These are phyloP conservation scores for Anthonomus grandis DNA, from an alignment of 1,140 invertebrate genomes.

Conservation along the genomic window DNA sequence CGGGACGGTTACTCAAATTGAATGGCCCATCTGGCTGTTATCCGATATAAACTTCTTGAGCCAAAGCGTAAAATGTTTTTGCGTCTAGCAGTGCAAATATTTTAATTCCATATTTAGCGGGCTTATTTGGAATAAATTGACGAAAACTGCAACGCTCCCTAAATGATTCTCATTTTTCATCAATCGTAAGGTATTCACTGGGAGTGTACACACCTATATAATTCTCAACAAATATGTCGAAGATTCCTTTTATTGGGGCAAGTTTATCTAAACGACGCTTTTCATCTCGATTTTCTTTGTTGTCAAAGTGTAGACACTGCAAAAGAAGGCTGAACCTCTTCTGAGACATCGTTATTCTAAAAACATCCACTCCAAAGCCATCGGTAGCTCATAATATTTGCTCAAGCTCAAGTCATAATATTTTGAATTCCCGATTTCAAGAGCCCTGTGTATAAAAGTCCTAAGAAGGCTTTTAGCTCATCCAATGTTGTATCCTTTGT, in stretches of 20 bases:
- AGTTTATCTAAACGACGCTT: neutral
- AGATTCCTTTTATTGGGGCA: neutral
- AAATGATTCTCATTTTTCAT: no score
- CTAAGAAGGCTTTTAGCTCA: neutral
- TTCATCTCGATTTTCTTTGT: neutral
- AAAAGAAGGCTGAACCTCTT: neutral
- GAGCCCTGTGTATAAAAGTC: neutral
- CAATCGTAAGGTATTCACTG: no score
- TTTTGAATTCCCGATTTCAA: neutral
- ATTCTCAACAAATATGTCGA: slow-evolving; percentile 14
- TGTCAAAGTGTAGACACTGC: neutral
- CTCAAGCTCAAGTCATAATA: neutral
- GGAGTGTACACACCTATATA: no score
- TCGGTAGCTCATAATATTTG: no score
- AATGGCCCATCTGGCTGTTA: slow-evolving; percentile 3
- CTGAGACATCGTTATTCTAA: neutral
- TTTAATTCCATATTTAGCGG: no score
- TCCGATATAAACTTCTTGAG: slow-evolving; percentile 4
- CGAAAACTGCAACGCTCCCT: no score
- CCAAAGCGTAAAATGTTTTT: no score
- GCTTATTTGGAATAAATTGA: no score
- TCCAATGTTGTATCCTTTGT: no score
- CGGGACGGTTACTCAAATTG: neutral
- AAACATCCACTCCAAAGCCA: neutral
- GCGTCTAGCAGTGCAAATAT: no score